phyloP scores from a whole-genome alignment of 2,113 vertebrate species.

The Alces alces region DNA sequence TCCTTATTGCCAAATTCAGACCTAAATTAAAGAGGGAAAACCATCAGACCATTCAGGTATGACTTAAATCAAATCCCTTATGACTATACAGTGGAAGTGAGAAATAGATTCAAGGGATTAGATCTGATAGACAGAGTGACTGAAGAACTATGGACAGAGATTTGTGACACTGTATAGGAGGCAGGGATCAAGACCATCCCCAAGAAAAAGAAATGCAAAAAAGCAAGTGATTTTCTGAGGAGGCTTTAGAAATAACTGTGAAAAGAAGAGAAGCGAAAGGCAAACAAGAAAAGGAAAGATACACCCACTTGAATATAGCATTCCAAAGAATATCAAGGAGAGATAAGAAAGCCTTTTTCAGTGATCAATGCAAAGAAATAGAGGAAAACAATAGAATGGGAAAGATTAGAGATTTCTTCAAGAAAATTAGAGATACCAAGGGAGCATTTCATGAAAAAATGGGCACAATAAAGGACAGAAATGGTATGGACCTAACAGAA shows the following conservation, averaged over 20 bases:
- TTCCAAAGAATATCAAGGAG: neutral
- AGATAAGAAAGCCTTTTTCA: neutral
- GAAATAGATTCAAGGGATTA: neutral
- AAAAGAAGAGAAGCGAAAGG: neutral
- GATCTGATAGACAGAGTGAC: neutral
- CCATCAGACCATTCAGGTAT: neutral
- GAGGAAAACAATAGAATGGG: neutral
- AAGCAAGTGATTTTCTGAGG: neutral
- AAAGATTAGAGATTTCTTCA: neutral
- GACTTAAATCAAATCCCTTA: neutral
- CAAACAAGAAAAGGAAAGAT: neutral
- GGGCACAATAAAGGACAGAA: neutral
- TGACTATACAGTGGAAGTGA: neutral
- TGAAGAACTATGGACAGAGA: neutral
- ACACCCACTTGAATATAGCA: neutral
- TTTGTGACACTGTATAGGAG: neutral
- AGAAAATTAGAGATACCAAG: neutral
- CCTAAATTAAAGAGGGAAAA: neutral
- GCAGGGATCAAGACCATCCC: neutral
- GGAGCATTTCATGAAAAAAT: neutral
- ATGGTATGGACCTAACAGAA: neutral
- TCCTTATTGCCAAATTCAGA: neutral
- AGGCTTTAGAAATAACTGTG: neutral
- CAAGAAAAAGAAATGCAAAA: neutral
- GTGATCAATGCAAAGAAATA: neutral